Conservation (phyloP, 2,888 invertebrate species). For the Omphaloscelis lunosa region DNA sequence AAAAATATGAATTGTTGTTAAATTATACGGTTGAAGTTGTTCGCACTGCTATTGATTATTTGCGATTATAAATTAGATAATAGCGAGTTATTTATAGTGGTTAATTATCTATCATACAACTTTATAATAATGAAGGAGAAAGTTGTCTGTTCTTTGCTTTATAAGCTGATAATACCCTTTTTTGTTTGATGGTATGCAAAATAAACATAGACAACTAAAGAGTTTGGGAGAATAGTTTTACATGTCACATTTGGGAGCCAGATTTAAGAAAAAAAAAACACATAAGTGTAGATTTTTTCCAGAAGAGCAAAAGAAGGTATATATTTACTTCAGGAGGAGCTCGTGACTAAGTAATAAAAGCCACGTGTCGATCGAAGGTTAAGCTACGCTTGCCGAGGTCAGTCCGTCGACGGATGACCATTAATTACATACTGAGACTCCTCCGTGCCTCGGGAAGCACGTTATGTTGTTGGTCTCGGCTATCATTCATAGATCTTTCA, state of each 20-base stretch:
- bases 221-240: constrained; percentile 21
- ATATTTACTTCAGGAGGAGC: neutral
- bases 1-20: constrained; percentile 44
- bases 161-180: constrained; percentile 26
- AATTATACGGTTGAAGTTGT: constrained; percentile 31
- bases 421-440: no score
- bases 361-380: no score
- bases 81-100: constrained; percentile 39
- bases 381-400: no score
- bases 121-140: constrained; percentile 35
- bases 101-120: constrained; percentile 47
- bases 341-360: no score
- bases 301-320: neutral
- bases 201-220: constrained; percentile 12
- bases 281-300: no score
- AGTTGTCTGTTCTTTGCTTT: constrained; percentile 6
- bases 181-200: constrained; percentile 25
- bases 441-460: no score
- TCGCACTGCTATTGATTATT: constrained; percentile 40
- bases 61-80: constrained; percentile 35
- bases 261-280: no score
- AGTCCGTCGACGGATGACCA: no score
- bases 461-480: no score
- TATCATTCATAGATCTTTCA: no score
- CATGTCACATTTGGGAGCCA: constrained; percentile 5